phyloP scores from a whole-genome alignment of 2,888 invertebrate genomes.

The Trachelus troglodyta region DNA sequence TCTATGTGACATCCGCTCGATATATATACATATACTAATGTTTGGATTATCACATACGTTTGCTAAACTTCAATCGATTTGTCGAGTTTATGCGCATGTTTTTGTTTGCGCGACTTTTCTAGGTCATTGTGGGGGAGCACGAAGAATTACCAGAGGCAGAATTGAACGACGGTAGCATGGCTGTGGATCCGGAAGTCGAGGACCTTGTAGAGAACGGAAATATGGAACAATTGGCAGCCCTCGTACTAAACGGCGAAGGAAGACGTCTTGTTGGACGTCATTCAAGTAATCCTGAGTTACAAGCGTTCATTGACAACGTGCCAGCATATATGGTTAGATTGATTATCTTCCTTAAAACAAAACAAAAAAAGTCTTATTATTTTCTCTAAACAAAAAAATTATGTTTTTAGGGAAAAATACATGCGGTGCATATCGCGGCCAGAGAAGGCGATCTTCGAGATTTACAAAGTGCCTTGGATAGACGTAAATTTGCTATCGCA shows the following conservation, averaged over 20 bases:
- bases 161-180: conserved; percentile 48
- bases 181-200: conserved; percentile 73
- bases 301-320: conserved; percentile 88
- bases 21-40: conserved; percentile 19
- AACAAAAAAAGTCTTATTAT: background rate
- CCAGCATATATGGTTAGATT: conserved; percentile 83
- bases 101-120: conserved; percentile 27
- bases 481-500: conserved; percentile 91
- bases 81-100: conserved; percentile 41
- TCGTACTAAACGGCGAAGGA: conserved; percentile 91
- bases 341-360: background rate
- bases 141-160: conserved; percentile 49
- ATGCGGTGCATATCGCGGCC: conserved; percentile 87
- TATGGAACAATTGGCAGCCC: conserved; percentile 89
- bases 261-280: conserved; percentile 77
- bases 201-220: conserved; percentile 79
- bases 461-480: conserved; percentile 85
- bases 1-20: conserved; percentile 36
- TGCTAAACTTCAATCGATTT: conserved; percentile 47
- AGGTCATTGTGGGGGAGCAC: conserved; percentile 57
- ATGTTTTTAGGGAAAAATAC: conserved; percentile 82
- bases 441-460: conserved; percentile 86
- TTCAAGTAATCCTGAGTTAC: conserved; percentile 81
- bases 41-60: conserved; percentile 45
- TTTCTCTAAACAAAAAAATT: background rate